phyloP scores from a whole-genome alignment of 1,140 invertebrate genomes.

The Forficula auricularia region DNA sequence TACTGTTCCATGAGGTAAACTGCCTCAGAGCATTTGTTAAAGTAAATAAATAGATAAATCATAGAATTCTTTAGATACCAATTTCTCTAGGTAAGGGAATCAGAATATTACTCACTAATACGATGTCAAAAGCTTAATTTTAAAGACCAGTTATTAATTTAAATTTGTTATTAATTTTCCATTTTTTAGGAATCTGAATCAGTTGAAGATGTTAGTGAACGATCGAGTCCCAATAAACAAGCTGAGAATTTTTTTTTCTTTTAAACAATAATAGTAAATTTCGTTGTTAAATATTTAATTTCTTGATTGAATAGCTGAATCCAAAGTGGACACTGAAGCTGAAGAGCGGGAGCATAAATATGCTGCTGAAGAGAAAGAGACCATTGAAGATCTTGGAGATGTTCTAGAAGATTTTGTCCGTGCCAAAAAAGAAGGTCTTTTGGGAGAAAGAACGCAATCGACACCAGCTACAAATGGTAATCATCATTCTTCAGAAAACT shows the following conservation, averaged over 20 bases:
- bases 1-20: too few species aligned
- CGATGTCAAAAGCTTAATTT: not conserved
- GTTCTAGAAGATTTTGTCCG: constrained; percentile 3
- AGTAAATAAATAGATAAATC: too few species aligned
- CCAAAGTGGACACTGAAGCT: not conserved
- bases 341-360: constrained; percentile 13
- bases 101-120: too few species aligned
- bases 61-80: too few species aligned
- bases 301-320: not conserved
- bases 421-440: too few species aligned
- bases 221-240: constrained; percentile 8
- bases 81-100: too few species aligned
- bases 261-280: not conserved
- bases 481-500: constrained; percentile 6
- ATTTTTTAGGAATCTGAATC: constrained; percentile 44
- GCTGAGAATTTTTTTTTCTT: not conserved
- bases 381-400: constrained; percentile 11
- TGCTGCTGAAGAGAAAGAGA: constrained; percentile 17
- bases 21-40: too few species aligned
- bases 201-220: constrained; percentile 32
- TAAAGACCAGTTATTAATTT: constrained; percentile 6
- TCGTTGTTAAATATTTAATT: not conserved
- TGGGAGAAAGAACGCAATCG: constrained; percentile 5
- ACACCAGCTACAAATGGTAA: constrained; percentile 8
- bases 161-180: constrained; percentile 10